Conservation (phyloP, 2,888 invertebrate species). For the Gonocerus acuteangulatus region DNA sequence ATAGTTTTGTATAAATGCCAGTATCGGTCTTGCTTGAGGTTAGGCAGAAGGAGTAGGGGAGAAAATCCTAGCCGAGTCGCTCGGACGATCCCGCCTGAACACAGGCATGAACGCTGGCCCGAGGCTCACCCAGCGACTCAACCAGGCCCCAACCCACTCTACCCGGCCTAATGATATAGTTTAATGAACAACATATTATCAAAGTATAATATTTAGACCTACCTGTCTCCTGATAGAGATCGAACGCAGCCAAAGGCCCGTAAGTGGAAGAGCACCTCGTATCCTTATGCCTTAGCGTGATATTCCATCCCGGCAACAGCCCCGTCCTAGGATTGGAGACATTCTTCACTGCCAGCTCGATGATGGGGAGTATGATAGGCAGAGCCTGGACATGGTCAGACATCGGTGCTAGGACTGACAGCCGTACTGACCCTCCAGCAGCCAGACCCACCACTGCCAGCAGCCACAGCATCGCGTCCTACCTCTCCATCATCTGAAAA, state of each 20-base stretch:
- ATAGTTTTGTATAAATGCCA: too few species aligned
- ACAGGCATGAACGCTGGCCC: too few species aligned
- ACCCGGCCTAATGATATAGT: too few species aligned
- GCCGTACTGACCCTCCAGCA: constrained; percentile 44
- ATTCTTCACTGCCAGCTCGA: constrained; percentile 59
- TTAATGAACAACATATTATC: too few species aligned
- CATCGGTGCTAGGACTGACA: constrained; percentile 58
- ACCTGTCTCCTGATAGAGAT: constrained; percentile 52
- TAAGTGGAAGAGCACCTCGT: constrained; percentile 68
- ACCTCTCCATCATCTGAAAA: constrained; percentile 2
- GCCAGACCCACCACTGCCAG: constrained; percentile 16
- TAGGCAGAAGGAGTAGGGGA: too few species aligned
- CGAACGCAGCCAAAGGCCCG: constrained; percentile 71
- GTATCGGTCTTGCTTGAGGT: too few species aligned
- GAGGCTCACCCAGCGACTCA: too few species aligned
- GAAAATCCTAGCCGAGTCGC: too few species aligned
- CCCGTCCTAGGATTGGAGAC: constrained; percentile 52
- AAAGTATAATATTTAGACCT: too few species aligned
- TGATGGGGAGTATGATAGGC: constrained; percentile 59
- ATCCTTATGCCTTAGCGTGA: constrained; percentile 61
- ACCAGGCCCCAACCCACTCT: too few species aligned
- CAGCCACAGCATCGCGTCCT: constrained; percentile 20
- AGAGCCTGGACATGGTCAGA: constrained; percentile 55
- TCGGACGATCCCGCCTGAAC: too few species aligned
- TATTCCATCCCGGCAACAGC: constrained; percentile 59